Evolutionary conservation across 2,888 invertebrate species (phyloP).

Genomic region (Rhamphomyia laevipes): DNA sequence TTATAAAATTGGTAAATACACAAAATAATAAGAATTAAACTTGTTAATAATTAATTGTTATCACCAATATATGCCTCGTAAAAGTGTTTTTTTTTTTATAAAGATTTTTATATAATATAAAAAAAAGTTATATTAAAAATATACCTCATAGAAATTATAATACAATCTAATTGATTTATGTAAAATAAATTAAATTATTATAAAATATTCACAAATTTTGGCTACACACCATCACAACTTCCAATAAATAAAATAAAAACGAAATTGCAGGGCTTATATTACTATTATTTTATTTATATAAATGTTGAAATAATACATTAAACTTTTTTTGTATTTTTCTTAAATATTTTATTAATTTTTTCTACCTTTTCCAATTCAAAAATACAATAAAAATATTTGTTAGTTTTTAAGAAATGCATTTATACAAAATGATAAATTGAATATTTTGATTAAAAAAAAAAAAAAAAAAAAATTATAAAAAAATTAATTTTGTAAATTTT

Average conservation of each 20-base stretch:
- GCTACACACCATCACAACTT: background rate
- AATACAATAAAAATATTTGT: too few species aligned
- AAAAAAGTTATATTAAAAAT: slow-evolving; percentile 10
- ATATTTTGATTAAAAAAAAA: too few species aligned
- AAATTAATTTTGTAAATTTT: too few species aligned
- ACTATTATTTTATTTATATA: background rate
- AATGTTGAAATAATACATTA: too few species aligned
- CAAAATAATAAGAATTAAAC: slow-evolving; percentile 5
- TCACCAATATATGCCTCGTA: background rate
- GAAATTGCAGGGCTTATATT: background rate
- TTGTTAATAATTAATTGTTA: background rate
- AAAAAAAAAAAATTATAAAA: too few species aligned
- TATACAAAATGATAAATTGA: too few species aligned
- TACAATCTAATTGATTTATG: too few species aligned
- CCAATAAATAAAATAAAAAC: background rate
- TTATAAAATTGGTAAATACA: slow-evolving; percentile 12
- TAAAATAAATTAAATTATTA: background rate
- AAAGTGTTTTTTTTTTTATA: background rate
- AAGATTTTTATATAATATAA: background rate
- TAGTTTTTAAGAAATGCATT: too few species aligned
- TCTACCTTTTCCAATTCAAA: too few species aligned
- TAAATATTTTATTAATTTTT: too few species aligned
- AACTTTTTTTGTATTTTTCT: too few species aligned
- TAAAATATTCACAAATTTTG: background rate
- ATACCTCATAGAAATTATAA: slow-evolving; percentile 9